Base-by-base conservation (phyloP, 2,888 invertebrate genomes). In the Epirrhoe tristata region DNA sequence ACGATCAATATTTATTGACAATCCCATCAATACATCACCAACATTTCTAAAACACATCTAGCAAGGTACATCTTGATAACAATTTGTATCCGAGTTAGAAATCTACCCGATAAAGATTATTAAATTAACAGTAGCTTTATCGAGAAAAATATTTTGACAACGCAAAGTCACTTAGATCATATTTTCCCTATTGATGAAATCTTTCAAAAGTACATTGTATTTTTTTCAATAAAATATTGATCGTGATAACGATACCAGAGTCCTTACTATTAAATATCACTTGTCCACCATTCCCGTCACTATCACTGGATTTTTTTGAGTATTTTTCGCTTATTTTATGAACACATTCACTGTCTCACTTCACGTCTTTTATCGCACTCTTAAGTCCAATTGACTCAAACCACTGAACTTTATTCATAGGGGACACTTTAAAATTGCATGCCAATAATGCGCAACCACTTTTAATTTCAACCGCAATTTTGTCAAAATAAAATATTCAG, bases 231-330 rank as follows among this genome's bases (percentile, higher is more conserved):
- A 0, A 32, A 14, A 50, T 59, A 59, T 59, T 59, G 58, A 59
- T 39, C 58, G 51, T 59, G 10, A 0, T 14, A 59, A 52, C 58
- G 32, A 51, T 36, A 76, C 79, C 58, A 53, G 34, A 59, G 32
- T 71, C 58, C 74, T 72, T 74, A 71, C 46, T 36, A 78, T 82
- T 84, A 86, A 90, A 90, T 92, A 92, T 92, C 91, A 92, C 92
- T 90, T 88, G 83, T 85, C 86, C 87, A 87, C 84, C 75, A 67
- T 74, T 67, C 73, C 73, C 73, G 74, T 24, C 78, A 78, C 79
- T 62, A 75, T 90, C 92, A 92, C 92, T 92, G 91, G 91, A 88
- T 63, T 84, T 80, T 82, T 84, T 84, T 89, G 90, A 90, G 90
- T 91, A 90, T 90, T 91, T 86, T 79, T 77, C 75, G 76, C 74